These are phyloP conservation scores for Lindbergichthys nudifrons DNA, from an alignment of 2,797 vertebrate genomes.

Conservation along the genomic window DNA sequence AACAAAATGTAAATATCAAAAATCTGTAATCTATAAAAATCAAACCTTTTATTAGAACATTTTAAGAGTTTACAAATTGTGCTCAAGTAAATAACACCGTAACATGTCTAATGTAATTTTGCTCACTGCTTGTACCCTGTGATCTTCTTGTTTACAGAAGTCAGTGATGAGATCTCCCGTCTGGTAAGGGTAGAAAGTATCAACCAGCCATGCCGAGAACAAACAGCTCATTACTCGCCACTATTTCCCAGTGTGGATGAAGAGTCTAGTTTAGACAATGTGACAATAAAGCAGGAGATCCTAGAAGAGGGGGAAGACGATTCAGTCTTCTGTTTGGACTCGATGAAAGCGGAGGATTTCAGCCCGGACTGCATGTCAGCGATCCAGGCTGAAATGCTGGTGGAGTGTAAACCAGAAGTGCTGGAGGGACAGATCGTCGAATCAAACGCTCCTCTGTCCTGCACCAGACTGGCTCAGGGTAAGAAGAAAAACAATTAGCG, in stretches of 20 bases:
- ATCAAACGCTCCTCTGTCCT: conserved; percentile 33
- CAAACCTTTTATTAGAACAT: background rate
- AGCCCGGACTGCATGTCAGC: conserved; percentile 60
- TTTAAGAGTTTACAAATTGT: background rate
- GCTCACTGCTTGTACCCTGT: background rate
- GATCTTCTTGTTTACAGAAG: conserved; percentile 42
- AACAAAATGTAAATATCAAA: background rate
- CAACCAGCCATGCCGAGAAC: conserved; percentile 5
- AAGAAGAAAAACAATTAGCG: conserved; percentile 17
- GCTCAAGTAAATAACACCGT: background rate
- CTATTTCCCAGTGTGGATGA: background rate
- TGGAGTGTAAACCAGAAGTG: conserved; percentile 75
- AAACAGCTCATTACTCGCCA: background rate
- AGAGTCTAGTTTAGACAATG: conserved; percentile 16
- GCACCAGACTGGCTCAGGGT: conserved; percentile 62
- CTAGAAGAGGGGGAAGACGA: conserved; percentile 37
- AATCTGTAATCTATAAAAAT: background rate
- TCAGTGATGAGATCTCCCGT: conserved; percentile 16
- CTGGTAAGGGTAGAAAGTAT: conserved; percentile 43
- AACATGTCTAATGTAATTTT: background rate
- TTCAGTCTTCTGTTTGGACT: conserved; percentile 52
- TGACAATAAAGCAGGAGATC: conserved; percentile 75
- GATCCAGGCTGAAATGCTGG: conserved; percentile 73
- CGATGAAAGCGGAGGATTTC: conserved; percentile 62
- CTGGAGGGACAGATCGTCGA: conserved; percentile 44